These are phyloP conservation scores for Dissostichus mawsoni DNA, from an alignment of 2,113 vertebrate species.

Conservation along the genomic window DNA sequence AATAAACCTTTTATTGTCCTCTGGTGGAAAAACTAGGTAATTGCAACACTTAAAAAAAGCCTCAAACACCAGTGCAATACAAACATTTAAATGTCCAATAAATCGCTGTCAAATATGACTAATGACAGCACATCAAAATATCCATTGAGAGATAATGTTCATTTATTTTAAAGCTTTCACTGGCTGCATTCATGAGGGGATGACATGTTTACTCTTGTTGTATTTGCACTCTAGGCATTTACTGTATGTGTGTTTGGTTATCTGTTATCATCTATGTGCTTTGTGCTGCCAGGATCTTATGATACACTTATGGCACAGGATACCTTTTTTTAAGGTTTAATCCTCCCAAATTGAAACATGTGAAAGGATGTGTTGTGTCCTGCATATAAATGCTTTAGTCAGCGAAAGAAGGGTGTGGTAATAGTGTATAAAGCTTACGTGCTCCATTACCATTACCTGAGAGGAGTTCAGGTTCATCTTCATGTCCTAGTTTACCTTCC, in stretches of 20 bases:
- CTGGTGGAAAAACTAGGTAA: constrained; percentile 1
- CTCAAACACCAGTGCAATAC: background rate
- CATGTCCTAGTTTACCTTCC: background rate
- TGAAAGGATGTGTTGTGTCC: background rate
- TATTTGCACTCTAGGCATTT: constrained; percentile 36
- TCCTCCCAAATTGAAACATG: background rate
- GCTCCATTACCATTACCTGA: background rate
- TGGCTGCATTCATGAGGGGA: constrained; percentile 20
- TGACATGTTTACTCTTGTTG: constrained; percentile 51
- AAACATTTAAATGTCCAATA: constrained; percentile 15
- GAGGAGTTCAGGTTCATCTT: constrained; percentile 10
- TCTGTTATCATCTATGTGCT: constrained; percentile 36
- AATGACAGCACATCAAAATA: constrained; percentile 32
- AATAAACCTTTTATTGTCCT: background rate
- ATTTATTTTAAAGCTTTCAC: constrained; percentile 16
- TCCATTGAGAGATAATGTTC: constrained; percentile 13
- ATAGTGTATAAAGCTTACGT: background rate
- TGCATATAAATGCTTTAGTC: background rate
- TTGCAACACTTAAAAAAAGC: background rate
- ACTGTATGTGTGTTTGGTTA: constrained; percentile 24
- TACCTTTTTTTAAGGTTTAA: background rate
- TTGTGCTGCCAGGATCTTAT: constrained; percentile 28
- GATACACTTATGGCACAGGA: background rate
- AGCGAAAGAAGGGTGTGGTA: background rate
- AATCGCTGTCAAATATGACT: constrained; percentile 21